Base-by-base conservation (phyloP, 2,113 vertebrate species). In the Spea bombifrons region DNA sequence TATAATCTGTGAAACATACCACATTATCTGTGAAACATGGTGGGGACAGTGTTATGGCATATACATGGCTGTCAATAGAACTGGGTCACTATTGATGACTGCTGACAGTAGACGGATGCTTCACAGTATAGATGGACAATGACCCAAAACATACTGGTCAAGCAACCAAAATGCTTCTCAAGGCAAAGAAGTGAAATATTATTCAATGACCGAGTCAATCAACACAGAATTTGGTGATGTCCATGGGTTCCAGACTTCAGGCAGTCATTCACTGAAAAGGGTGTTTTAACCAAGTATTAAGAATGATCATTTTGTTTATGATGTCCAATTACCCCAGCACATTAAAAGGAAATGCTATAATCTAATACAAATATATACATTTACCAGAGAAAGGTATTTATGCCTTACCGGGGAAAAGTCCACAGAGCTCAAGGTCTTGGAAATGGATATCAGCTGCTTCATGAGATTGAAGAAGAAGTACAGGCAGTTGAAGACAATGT, bases 401-500 rank as follows among this genome's bases (percentile, higher is more conserved):
- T 2, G 57, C 82, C 95, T 95, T 78, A 98, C 96, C 0, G 86
- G 93, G 63, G 90, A 79, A 75, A 92, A 88, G 43, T 83, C 82
- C 64, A 57, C 30, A 1, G 81, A 71, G 86, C 89, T 53, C 87
- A 90, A 85, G 87, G 91, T 76, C 61, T 89, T 84, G 7, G 89
- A 89, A 15, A 75, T 69, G 7, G 86, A 80, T 86, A 88, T 92
- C 81, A 94, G 85, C 7, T 90, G 86, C 71, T 83, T 86, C 66
- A 98, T 86, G 43, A 96, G 90, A 5, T 87, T 82, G 75, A 91
- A 81, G n/a, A 97, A 85, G 68, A 87, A 93, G 61, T 88, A 79
- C 66, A 98, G 83, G 64, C 94, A 94, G 88, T 95, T 97, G 55
- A 82, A 84, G 64, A 99, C 88, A 66, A 98, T 92, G 2, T 79